Evolutionary conservation across 2,113 vertebrate species (phyloP).

Genomic region (Protobothrops flavoviridis): DNA sequence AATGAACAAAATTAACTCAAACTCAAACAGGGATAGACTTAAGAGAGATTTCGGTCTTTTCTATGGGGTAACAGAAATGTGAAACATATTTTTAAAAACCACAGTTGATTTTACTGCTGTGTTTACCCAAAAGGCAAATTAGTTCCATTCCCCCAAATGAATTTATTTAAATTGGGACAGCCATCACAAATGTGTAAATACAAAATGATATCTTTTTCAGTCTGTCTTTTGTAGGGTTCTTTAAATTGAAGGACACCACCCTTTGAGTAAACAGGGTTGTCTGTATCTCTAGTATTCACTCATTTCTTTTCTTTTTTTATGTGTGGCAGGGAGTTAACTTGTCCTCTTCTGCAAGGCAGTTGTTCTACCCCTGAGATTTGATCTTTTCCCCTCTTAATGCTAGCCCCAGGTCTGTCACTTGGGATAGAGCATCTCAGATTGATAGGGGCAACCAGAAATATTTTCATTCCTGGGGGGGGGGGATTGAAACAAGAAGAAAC

Average conservation of each 20-base stretch:
- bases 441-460: neutral
- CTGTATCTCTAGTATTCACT: neutral
- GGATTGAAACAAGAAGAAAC: neutral
- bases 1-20: neutral
- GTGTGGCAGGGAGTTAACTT: neutral
- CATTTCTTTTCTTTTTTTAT: neutral
- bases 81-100: neutral
- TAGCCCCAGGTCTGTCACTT: neutral
- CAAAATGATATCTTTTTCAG: neutral
- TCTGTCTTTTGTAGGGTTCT: neutral
- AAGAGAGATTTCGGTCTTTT: neutral
- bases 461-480: neutral
- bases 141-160: neutral
- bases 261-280: neutral
- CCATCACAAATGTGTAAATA: neutral
- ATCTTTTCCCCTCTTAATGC: neutral
- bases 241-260: neutral
- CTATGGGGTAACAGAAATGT: neutral
- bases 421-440: neutral
- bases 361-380: neutral
- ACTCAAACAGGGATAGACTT: neutral
- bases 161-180: neutral
- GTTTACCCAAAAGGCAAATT: neutral
- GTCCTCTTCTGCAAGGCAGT: neutral
- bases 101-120: neutral